Conservation (phyloP, 2,797 vertebrate genomes). For the Enteromius fasciolatus region DNA sequence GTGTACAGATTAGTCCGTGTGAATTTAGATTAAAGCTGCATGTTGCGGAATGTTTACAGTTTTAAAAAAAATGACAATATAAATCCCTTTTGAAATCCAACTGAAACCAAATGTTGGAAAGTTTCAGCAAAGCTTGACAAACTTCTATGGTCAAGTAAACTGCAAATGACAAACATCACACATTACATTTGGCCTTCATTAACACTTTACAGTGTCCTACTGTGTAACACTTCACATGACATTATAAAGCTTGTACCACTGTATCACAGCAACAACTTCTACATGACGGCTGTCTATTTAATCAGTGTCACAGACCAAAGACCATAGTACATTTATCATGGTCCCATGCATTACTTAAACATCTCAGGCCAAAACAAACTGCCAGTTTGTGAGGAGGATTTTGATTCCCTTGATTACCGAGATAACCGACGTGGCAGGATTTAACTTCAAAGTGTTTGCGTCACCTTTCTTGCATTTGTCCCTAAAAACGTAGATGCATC, state of each 20-base stretch:
- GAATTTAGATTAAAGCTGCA: background rate
- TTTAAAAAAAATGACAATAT: background rate
- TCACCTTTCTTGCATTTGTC: conserved; percentile 98
- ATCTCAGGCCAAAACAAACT: conserved; percentile 93
- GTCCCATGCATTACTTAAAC: conserved; percentile 10
- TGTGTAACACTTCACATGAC: conserved; percentile 21
- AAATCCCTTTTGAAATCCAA: conserved; percentile 14
- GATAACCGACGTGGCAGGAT: conserved; percentile 95
- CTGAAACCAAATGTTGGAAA: background rate
- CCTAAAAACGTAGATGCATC: conserved; percentile 96
- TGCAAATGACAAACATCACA: conserved; percentile 3
- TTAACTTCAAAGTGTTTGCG: conserved; percentile 94
- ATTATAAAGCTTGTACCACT: conserved; percentile 34
- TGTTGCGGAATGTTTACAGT: background rate
- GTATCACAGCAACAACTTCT: conserved; percentile 33
- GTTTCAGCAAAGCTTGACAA: background rate
- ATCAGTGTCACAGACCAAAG: conserved; percentile 27
- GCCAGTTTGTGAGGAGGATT: conserved; percentile 95
- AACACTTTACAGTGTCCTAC: conserved; percentile 18
- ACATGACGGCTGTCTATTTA: conserved; percentile 14
- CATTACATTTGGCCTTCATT: conserved; percentile 20
- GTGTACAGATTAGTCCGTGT: background rate
- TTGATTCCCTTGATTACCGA: conserved; percentile 93
- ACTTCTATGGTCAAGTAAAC: background rate
- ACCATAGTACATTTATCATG: conserved; percentile 10